phyloP scores from a whole-genome alignment of 2,888 invertebrate genomes.

The Phymatocera aterrima region DNA sequence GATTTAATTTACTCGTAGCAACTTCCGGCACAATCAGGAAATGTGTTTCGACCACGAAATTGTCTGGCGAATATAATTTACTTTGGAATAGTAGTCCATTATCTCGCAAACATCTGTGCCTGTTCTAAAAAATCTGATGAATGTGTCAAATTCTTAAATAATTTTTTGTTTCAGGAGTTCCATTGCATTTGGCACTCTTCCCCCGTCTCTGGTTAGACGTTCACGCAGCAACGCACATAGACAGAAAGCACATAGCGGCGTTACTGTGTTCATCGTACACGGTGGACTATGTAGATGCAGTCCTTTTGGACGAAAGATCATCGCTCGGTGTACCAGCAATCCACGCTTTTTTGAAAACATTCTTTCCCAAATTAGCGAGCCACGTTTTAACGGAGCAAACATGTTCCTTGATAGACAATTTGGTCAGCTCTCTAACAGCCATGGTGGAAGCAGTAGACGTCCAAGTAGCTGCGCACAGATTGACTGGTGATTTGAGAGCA shows the following conservation, averaged over 20 bases:
- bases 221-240: slow-evolving; percentile 84
- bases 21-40: too few species aligned
- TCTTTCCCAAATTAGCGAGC: slow-evolving; percentile 90
- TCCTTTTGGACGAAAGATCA: slow-evolving; percentile 90
- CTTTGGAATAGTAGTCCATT: too few species aligned
- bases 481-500: slow-evolving; percentile 78
- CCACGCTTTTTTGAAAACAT: slow-evolving; percentile 91
- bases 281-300: slow-evolving; percentile 93
- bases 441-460: slow-evolving; percentile 77
- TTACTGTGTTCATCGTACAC: slow-evolving; percentile 89
- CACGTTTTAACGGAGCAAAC: slow-evolving; percentile 81
- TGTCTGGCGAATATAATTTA: too few species aligned
- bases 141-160: neutral
- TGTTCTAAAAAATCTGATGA: neutral
- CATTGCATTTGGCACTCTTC: slow-evolving; percentile 91
- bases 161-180: slow-evolving; percentile 77
- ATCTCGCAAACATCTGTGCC: too few species aligned
- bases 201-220: slow-evolving; percentile 96
- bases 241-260: slow-evolving; percentile 88
- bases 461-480: slow-evolving; percentile 75
- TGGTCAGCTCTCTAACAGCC: slow-evolving; percentile 79
- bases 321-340: slow-evolving; percentile 90
- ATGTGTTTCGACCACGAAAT: too few species aligned
- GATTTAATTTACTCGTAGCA: too few species aligned
- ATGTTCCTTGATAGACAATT: slow-evolving; percentile 78